phyloP scores from a whole-genome alignment of 2,113 vertebrate genomes.

The Sinocyclocheilus grahami region DNA sequence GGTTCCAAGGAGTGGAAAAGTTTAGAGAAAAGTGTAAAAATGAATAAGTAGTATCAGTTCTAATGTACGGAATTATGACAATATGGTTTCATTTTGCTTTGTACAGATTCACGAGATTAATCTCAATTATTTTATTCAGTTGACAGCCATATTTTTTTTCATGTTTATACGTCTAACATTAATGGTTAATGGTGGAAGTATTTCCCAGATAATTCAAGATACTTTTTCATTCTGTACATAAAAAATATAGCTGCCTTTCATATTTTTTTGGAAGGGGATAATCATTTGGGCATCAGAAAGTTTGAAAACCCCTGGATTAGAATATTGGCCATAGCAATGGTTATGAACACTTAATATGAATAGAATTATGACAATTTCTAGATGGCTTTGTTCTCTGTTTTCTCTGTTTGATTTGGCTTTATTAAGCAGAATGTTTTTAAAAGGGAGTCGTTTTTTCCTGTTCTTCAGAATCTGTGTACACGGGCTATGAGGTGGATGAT shows the following conservation, averaged over 20 bases:
- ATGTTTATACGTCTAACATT: too few species aligned
- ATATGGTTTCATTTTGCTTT: not conserved
- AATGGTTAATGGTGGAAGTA: too few species aligned
- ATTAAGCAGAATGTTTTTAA: not conserved
- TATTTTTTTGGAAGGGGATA: not conserved
- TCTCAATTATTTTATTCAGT: too few species aligned
- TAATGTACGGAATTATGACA: not conserved
- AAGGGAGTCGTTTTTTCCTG: not conserved
- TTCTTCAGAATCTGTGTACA: constrained; percentile 80
- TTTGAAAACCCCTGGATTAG: not conserved
- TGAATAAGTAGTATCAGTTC: not conserved
- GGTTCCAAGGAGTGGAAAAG: not conserved
- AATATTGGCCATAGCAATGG: not conserved
- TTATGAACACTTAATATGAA: not conserved
- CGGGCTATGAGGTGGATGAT: constrained; percentile 83
- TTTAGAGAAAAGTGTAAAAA: not conserved
- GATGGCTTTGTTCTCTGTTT: not conserved
- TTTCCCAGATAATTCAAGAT: not conserved
- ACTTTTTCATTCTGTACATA: not conserved
- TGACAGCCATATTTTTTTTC: too few species aligned
- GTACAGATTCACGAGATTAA: not conserved
- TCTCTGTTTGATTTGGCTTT: not conserved
- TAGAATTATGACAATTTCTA: not conserved
- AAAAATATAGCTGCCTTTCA: not conserved
- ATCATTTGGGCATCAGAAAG: not conserved